Percentiles rank a stretch among this genome's conserved stretches.
phyloP scores from a whole-genome alignment of 1,140 invertebrate species.

The Heliconius nattereri region DNA sequence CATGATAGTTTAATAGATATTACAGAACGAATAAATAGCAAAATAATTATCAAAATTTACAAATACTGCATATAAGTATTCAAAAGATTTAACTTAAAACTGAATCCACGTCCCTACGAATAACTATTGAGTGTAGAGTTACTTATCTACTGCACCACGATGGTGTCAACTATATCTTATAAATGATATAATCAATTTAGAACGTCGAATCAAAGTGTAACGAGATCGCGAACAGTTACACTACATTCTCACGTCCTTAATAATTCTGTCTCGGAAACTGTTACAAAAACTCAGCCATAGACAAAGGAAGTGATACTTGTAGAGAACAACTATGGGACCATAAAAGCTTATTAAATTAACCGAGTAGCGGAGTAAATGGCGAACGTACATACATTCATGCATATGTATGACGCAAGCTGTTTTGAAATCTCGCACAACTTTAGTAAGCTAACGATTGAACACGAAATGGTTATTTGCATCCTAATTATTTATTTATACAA shows the following conservation, averaged over 20 bases:
- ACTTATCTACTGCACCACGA: neutral
- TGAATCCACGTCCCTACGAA: too few species aligned
- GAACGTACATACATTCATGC: constrained; percentile 7
- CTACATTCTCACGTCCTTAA: constrained; percentile 43
- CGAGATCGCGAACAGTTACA: constrained; percentile 34
- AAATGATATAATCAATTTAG: constrained; percentile 22
- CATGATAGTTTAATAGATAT: neutral
- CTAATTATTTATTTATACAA: constrained; percentile 39
- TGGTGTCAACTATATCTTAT: neutral
- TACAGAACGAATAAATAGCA: too few species aligned
- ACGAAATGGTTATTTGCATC: constrained; percentile 32
- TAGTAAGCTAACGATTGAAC: constrained; percentile 29
- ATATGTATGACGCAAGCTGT: constrained; percentile 27
- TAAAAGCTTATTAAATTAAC: constrained; percentile 53
- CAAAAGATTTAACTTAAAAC: too few species aligned
- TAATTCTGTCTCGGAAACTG: constrained; percentile 37
- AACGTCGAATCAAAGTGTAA: constrained; percentile 50
- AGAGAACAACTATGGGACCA: constrained; percentile 62
- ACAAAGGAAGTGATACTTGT: constrained; percentile 54
- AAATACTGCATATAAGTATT: too few species aligned
- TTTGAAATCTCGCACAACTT: constrained; percentile 31
- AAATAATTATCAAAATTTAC: too few species aligned
- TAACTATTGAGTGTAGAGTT: neutral
- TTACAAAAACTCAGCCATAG: constrained; percentile 38
- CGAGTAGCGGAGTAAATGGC: constrained; percentile 25